Evolutionary conservation across 92 coral and sea anemone genomes (phyloP).

Genomic region (Zoanthus solanderi): DNA sequence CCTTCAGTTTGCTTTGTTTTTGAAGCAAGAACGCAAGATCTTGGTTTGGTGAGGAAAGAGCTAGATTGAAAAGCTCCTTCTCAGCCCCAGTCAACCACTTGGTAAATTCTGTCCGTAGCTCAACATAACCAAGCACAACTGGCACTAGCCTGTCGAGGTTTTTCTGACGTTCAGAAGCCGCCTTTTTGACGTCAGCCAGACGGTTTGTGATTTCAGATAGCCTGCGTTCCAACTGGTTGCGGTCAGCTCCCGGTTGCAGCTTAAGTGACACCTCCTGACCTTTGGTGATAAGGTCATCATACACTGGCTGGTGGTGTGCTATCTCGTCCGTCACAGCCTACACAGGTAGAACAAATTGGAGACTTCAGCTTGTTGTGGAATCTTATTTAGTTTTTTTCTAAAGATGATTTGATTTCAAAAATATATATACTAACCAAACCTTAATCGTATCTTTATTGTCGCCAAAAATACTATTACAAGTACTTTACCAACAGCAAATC

Average conservation of each 20-base stretch:
- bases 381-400: neutral
- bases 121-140: slow-evolving; percentile 77
- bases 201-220: slow-evolving; percentile 78
- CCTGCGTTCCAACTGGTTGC: slow-evolving; percentile 76
- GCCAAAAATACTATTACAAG: no score
- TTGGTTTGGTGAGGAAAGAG: slow-evolving; percentile 65
- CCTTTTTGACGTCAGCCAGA: slow-evolving; percentile 77
- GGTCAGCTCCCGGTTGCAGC: slow-evolving; percentile 74
- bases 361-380: neutral
- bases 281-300: slow-evolving; percentile 79
- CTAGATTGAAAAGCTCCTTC: slow-evolving; percentile 75
- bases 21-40: slow-evolving; percentile 78
- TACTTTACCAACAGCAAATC: no score
- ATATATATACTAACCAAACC: no score
- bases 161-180: slow-evolving; percentile 79
- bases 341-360: neutral
- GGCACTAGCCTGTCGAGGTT: slow-evolving; percentile 86
- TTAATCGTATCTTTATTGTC: no score
- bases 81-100: slow-evolving; percentile 86
- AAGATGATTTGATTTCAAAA: no score
- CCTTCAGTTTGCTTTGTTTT: slow-evolving; percentile 89
- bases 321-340: slow-evolving; percentile 85
- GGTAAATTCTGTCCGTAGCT: slow-evolving; percentile 77
- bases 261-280: slow-evolving; percentile 74
- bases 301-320: slow-evolving; percentile 73